phyloP scores from a whole-genome alignment of 1,140 invertebrate species.

The Pseudoatta argentina region DNA sequence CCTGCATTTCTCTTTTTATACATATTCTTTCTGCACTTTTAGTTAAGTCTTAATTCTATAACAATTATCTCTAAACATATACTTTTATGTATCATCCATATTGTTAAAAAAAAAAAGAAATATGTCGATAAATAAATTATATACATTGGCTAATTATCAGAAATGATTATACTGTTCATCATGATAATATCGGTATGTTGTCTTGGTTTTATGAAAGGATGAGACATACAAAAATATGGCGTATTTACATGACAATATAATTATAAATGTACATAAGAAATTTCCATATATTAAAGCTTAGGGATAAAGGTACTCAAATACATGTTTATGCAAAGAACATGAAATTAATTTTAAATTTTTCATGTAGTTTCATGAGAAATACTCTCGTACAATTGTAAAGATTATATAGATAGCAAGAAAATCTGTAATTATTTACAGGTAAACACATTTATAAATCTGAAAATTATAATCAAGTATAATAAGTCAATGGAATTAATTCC shows the following conservation, averaged over 20 bases:
- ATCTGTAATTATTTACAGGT: conserved; percentile 43
- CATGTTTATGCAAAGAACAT: conserved; percentile 40
- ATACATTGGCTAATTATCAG: conserved; percentile 5
- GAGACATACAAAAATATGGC: conserved; percentile 2
- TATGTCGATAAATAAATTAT: conserved; percentile 37
- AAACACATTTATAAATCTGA: conserved; percentile 33
- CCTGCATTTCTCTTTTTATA: neutral
- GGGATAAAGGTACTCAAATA: conserved; percentile 28
- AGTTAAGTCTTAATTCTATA: neutral
- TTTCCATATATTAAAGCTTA: conserved; percentile 55
- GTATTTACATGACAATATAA: conserved; percentile 49
- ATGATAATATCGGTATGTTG: neutral
- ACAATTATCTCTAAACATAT: neutral
- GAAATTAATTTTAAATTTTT: conserved; percentile 67
- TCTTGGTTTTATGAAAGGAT: conserved; percentile 18
- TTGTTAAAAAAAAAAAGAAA: neutral
- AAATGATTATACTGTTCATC: conserved; percentile 1
- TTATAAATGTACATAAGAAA: conserved; percentile 49
- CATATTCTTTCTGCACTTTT: neutral
- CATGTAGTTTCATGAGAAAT: conserved; percentile 29
- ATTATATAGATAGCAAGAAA: conserved; percentile 25
- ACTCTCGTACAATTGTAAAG: conserved; percentile 13
- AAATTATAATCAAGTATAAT: conserved; percentile 14
- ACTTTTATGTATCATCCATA: neutral
- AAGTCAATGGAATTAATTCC: conserved; percentile 28